Evolutionary conservation across 2,888 invertebrate species (phyloP), one percentile per base, ranked within the genome.

Genomic region (Caenorhabditis parvicauda): DNA sequence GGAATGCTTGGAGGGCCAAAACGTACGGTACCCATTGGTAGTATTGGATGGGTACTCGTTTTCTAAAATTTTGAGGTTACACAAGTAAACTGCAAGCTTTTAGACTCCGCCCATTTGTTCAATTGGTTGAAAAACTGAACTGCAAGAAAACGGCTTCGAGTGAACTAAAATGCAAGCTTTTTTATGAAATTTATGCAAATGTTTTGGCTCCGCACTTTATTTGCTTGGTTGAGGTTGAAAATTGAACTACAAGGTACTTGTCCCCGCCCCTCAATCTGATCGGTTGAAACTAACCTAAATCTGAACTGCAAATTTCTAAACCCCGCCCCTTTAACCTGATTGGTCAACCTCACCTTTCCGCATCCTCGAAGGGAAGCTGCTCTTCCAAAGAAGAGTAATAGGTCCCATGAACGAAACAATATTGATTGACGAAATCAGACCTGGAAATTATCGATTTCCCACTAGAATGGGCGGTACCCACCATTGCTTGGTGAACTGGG

Each of bases 1-100:
- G 56, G 14, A 79, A 60, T 1, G 80, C 79, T 57, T 80, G 79
- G 17, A 74, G 49, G 0, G 77, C 80, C n/a, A 80, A 56, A 29
- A 80, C 66, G 56, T 80, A 80, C 4, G 80, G 80, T 6, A 79
- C 78, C 79, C 80, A 80, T 61, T 80, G 80, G 50, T 80, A 80
- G 44, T 80, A 80, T 50, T 63, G 67, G 49, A 80, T 74, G 7
- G 70, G 61, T 7, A 66, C 54, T 61, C 72, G 64, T 22, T 56
- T 67, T 45, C 79, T 54, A 50, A 43, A 58, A 47, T 22, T 6
- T 9, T 48, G 27, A 2, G 27, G 6, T 43, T 41, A 17, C 14
- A n/a, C n/a, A n/a, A n/a, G n/a, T n/a, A n/a, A n/a, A n/a, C n/a
- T n/a, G n/a, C n/a, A n/a, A n/a, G n/a, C n/a, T n/a, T n/a, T n/a